These are phyloP conservation scores for Hesperia comma DNA, from an alignment of 2,888 invertebrate species.

Conservation along the genomic window DNA sequence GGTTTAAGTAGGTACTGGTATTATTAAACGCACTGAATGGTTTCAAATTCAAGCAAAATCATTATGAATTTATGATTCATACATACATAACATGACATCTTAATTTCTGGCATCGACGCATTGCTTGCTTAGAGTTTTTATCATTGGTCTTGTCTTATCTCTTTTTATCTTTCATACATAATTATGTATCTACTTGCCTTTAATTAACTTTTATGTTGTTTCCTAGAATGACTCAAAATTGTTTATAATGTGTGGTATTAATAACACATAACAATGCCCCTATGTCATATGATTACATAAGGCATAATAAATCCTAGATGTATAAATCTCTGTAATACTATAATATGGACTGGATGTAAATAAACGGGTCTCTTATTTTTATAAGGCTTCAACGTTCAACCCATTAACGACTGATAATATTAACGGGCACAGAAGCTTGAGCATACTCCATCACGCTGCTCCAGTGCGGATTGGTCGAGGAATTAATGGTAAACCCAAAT, in stretches of 20 bases:
- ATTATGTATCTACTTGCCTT: conserved; percentile 23
- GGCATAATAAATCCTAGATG: background rate
- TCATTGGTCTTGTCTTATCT: conserved; percentile 38
- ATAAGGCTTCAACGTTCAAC: too few species aligned
- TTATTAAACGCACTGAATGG: too few species aligned
- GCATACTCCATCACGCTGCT: too few species aligned
- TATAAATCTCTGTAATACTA: too few species aligned
- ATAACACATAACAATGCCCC: conserved; percentile 6
- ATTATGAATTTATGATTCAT: background rate
- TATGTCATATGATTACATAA: background rate
- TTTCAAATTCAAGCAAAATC: too few species aligned
- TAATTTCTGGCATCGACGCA: conserved; percentile 4
- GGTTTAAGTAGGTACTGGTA: too few species aligned
- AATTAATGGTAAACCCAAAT: too few species aligned
- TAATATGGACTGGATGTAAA: background rate
- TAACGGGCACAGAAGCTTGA: too few species aligned
- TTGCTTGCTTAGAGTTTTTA: conserved; percentile 29
- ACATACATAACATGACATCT: background rate
- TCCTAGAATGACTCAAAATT: conserved; percentile 27
- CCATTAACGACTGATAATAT: too few species aligned
- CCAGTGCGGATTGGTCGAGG: too few species aligned
- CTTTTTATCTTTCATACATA: conserved; percentile 39
- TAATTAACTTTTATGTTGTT: conserved; percentile 28
- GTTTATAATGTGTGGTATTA: conserved; percentile 11
- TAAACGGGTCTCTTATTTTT: background rate